Base-by-base conservation (phyloP, 2,113 vertebrate species). In the Rhea americana region DNA sequence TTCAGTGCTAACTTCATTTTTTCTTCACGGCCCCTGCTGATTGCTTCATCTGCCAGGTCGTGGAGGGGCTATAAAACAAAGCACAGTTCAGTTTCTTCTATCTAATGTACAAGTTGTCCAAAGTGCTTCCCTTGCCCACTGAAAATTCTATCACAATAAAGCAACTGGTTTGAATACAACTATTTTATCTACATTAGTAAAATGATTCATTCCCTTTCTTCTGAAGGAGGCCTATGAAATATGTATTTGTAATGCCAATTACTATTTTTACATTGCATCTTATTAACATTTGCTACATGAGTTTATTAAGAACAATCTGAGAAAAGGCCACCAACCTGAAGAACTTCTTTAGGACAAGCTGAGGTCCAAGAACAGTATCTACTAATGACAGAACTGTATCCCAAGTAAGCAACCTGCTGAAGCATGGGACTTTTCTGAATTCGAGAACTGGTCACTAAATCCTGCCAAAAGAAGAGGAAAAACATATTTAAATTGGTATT, bases 321-420 rank as follows among this genome's bases (percentile, higher is more conserved):
- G 21, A 88, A 91, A 71, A 89, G 74, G 43, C 5, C 0, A 1
- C 82, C 50, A 95, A 99, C 99, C 98, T 99, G 98, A 85, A 99
- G 97, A 83, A 77, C 94, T 59, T 97, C 96, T 74, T 68, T 92
- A 67, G 97, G 97, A 75, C 98, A 99, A 20, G 94, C 66, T 85
- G 95, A 91, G n/a, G 83, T 35, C 87, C 93, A 90, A 79, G 94
- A 83, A 82, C 98, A 99, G 81, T 96, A 96, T 94, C 96, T 99
- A 70, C 98, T 96, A 35, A 98, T 97, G 83, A 99, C 70, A 78
- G 98, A 98, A 45, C 98, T 98, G 55, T 98, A 99, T n/a, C 92
- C 93, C 72, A 99, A 95, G n/a, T 94, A 94, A 43, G 97, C 94
- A n/a, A 93, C 91, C 11, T 97, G 97, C 95, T 97, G 98, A 83